Evolutionary conservation across 2,113 vertebrate genomes (phyloP), one percentile per base, ranked within the genome.

Genomic region (Phrynosoma platyrhinos): DNA sequence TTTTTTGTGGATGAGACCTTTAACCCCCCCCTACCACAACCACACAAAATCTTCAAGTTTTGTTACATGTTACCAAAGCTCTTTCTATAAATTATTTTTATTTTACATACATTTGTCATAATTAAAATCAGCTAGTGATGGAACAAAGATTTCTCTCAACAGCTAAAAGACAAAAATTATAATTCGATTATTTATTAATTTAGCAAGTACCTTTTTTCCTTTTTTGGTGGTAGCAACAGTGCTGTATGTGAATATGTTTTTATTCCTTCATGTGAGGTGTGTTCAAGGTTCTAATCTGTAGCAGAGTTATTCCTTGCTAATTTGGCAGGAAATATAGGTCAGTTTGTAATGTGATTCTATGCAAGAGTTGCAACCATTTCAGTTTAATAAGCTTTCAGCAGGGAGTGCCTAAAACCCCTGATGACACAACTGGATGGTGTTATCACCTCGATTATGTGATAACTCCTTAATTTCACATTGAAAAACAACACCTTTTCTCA

Each of bases 51-150:
- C 4, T 82, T 66, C 20, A 66, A 66, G 14, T 62, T 27, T 52
- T n/a, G 62, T 66, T 23, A 77, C 53, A 66, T 36, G 66, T 52
- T 27, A 68, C 42, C n/a, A 71, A 69, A 78, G n/a, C 30, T 13
- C 42, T 40, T 88, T 77, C 23, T 68, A 77, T 47, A 55, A 83
- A 83, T 88, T 42, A 66, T 47, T 66, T 82, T 78, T 88, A 88
- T 83, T 83, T 77, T 83, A 69, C n/a, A 83, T 77, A 55, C 3
- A 77, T 77, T 53, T 62, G 13, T 32, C 23, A 75, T 30, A 62
- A 71, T 79, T 58, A 74, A 77, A 53, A 87, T 69, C 81, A 69
- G 23, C 47, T 62, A 40, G 30, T 87, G 62, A 14, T 82, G 20
- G 68, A 47, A 82, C 40, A 55, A 68, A 27, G 21, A 82, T 42